Base-by-base conservation (phyloP, 2,888 invertebrate species). In the Brachylomia viminalis region DNA sequence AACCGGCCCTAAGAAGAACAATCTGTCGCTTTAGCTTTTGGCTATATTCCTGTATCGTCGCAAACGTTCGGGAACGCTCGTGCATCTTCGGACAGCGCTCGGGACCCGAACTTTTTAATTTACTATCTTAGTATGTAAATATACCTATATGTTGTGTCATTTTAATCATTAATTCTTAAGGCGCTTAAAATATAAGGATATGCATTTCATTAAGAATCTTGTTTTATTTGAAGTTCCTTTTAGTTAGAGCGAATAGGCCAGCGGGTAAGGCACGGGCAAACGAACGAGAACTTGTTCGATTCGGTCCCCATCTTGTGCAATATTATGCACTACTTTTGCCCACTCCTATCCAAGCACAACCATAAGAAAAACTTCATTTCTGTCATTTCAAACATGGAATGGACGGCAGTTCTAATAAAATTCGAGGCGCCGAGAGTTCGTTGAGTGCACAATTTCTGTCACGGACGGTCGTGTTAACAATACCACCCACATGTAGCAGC, bases 171-270 rank as follows among this genome's bases (percentile, higher is more conserved):
- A 89, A 70, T 82, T 45, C 72, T 33, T 89, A 91, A 90, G 91
- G 73, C 76, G 91, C 91, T 91, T 86, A 87, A 86, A 87, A 91
- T 91, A 92, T 91, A 91, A 91, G 91, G 78, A 90, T 88, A 89
- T 87, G 91, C 91, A 91, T 91, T 91, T 91, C 88, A 88, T 87
- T 86, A 86, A 72, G 10, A 49, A 71, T 69, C 23, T 84, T 89
- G 88, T 90, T 90, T 91, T 90, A 90, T 91, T 91, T 1, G 11
- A n/a, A 59, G 15, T 30, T n/a, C 27, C 52, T 49, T 38, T 68
- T n/a, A 11, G 45, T n/a, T 45, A 45, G 45, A 13, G 47, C 47
- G 6, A 5, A 6, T 47, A 15, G 47, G 17, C 47, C 47, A 49
- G 47, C 17, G 17, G 5, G 47, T 47, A 47, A 17, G 47, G 17